Evolutionary conservation across 2,888 invertebrate species (phyloP).

Genomic region (Helobdella robusta): DNA sequence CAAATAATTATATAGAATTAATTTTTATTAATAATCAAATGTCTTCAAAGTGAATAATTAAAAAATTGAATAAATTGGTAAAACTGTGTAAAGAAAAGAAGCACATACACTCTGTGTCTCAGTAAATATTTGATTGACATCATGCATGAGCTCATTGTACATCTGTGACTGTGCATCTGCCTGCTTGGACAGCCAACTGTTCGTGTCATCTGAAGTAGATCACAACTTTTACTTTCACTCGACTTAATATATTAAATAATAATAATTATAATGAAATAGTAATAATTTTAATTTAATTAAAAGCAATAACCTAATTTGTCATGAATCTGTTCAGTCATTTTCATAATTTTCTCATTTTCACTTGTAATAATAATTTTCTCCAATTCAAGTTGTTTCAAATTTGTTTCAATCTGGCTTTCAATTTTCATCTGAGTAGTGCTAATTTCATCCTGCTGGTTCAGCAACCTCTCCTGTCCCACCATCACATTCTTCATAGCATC

Average conservation of each 20-base stretch:
- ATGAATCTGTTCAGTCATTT: slow-evolving; percentile 55
- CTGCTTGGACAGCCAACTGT: background rate
- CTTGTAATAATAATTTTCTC: slow-evolving; percentile 58
- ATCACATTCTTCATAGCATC: slow-evolving; percentile 50
- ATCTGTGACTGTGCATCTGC: background rate
- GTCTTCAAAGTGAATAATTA: too few relatives aligned
- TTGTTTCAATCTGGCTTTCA: slow-evolving; percentile 54
- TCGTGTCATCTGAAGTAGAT: background rate
- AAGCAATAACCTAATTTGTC: slow-evolving; percentile 53
- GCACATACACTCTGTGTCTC: too few relatives aligned
- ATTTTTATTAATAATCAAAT: too few relatives aligned
- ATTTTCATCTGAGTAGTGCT: slow-evolving; percentile 44
- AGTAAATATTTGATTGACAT: background rate
- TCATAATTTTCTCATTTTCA: slow-evolving; percentile 55
- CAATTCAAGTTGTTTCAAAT: slow-evolving; percentile 55
- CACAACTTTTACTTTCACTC: background rate
- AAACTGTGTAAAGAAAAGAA: too few relatives aligned
- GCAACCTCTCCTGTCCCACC: slow-evolving; percentile 52
- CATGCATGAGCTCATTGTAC: slow-evolving; percentile 7
- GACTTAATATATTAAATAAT: background rate
- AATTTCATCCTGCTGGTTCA: slow-evolving; percentile 53
- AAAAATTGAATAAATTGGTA: too few relatives aligned
- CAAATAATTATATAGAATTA: too few relatives aligned
- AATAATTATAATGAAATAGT: background rate
- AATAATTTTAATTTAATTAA: slow-evolving; percentile 9